A percentile compares a stretch with the other conserved stretches of the same genome.
Conservation (phyloP, 2,888 invertebrate genomes). For the Miltochrista miniata region DNA sequence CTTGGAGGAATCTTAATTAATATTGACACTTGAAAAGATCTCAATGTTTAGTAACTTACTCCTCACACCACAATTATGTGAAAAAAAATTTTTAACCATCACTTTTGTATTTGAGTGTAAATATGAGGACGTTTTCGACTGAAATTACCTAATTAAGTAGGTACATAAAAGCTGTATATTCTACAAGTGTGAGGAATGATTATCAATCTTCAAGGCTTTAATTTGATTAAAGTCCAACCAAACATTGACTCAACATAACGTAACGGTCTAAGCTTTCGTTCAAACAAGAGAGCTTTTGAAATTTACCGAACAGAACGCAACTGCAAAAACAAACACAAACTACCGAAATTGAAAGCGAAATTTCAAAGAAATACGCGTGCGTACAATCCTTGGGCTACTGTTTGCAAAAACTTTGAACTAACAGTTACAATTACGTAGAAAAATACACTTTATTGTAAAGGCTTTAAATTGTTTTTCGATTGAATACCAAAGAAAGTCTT, state of each 20-base stretch:
- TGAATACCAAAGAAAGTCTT: constrained; percentile 34
- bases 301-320: constrained; percentile 51
- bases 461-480: constrained; percentile 42
- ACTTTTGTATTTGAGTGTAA: too few relatives aligned
- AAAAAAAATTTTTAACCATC: too few relatives aligned
- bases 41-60: too few relatives aligned
- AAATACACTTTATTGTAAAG: constrained; percentile 47
- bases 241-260: constrained; percentile 18
- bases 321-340: constrained; percentile 50
- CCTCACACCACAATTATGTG: too few relatives aligned
- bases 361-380: constrained; percentile 64
- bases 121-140: too few relatives aligned
- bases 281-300: constrained; percentile 41
- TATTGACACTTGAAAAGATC: too few relatives aligned
- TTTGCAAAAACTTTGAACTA: constrained; percentile 52
- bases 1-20: too few relatives aligned
- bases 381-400: constrained; percentile 53
- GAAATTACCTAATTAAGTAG: too few relatives aligned
- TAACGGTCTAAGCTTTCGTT: neutral
- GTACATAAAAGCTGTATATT: too few relatives aligned
- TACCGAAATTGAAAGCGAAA: constrained; percentile 46
- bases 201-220: too few relatives aligned
- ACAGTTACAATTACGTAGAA: constrained; percentile 22
- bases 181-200: too few relatives aligned
- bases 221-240: too few relatives aligned